Base-by-base conservation (phyloP, 2,113 vertebrate genomes). In the Rhizomys pruinosus region DNA sequence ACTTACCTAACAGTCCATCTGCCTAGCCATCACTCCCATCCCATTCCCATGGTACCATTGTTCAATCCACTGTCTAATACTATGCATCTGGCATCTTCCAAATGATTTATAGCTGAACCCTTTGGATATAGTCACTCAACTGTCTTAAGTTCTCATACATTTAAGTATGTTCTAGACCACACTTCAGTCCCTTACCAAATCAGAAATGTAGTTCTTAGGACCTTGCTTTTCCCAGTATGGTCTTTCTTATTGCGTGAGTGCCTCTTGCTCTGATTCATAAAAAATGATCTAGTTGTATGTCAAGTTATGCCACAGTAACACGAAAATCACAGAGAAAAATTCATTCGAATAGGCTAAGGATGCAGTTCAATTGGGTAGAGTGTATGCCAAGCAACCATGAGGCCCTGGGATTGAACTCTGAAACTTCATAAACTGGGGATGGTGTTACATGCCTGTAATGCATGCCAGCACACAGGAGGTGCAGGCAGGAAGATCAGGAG, bases 281-380 rank as follows among this genome's bases (percentile, higher is more conserved):
- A 52, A 71, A 2, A 74, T n/a, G 32, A 74, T 69, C 19, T 19
- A 37, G 34, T 61, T 77, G 6, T 47, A 77, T 44, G 44, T 47
- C 92, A 55, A 80, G 2, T 92, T 87, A 89, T 72, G 17, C 3
- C 34, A 91, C 37, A 84, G n/a, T 32, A 87, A 7, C 34, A 93
- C 52, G 37, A 72, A 79, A 66, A 91, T 87, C 11, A n/a, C 29
- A 71, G 57, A 93, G 71, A 47, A 92, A 68, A 73, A 88, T 63
- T 81, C 7, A 80, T 39, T 80, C 17, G 39, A 20, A 32, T 64
- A 6, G 4, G 25, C 59, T 64, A 37, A 9, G 5, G 27, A 42
- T 44, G 29, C 29, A 64, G 37, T n/a, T 81, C 17, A 63, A 8
- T 63, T 39, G 79, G 47, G 25, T 59, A 81, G 37, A 63, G 25